phyloP scores from a whole-genome alignment of 2,797 vertebrate genomes.

The Orientallactaga sibirica region DNA sequence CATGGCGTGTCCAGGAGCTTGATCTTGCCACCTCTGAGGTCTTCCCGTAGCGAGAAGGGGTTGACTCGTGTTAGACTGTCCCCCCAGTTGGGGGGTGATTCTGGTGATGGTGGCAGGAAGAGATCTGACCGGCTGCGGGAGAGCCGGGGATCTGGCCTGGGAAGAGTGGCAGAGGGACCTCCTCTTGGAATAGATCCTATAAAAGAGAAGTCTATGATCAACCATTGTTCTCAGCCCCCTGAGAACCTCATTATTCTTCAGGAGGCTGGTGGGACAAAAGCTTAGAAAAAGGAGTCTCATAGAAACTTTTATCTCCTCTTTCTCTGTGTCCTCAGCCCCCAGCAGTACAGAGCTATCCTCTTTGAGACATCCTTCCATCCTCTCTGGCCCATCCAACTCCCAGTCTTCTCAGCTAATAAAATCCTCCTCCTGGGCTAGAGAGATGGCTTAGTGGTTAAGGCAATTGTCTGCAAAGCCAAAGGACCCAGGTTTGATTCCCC shows the following conservation, averaged over 20 bases:
- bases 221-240: conserved; percentile 48
- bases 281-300: not conserved
- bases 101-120: conserved; percentile 85
- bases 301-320: not conserved
- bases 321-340: conserved; percentile 7
- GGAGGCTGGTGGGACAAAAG: not conserved
- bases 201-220: conserved; percentile 59
- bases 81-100: conserved; percentile 65
- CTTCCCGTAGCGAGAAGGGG: conserved; percentile 96
- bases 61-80: conserved; percentile 91
- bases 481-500: too few species aligned
- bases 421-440: not conserved
- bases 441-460: too few species aligned
- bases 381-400: not conserved
- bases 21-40: conserved; percentile 97
- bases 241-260: not conserved
- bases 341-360: conserved; percentile 6
- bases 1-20: conserved; percentile 97
- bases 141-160: conserved; percentile 88
- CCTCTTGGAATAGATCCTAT: conserved; percentile 76
- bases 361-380: not conserved
- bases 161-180: conserved; percentile 56
- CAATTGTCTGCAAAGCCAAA: too few species aligned
- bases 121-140: conserved; percentile 94
- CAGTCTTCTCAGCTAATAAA: conserved; percentile 43